These are phyloP conservation scores for Thaumatotibia leucotreta DNA, from an alignment of 1,140 invertebrate species.

Conservation along the genomic window DNA sequence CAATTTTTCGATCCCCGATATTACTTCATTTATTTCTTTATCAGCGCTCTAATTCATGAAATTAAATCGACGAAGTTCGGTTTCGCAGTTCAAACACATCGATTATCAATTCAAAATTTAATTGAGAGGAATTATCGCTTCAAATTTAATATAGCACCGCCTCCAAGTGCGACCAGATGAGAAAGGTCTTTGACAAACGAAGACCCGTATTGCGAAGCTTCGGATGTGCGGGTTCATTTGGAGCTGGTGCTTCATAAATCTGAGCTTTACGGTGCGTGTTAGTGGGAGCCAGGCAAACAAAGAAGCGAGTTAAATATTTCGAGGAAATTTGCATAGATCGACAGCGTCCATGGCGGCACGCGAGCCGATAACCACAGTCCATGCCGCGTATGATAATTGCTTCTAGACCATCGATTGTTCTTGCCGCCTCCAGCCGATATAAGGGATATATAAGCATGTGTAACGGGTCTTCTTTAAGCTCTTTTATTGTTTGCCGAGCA, in stretches of 20 bases:
- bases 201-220: not conserved
- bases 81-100: not conserved
- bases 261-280: constrained; percentile 44
- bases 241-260: constrained; percentile 35
- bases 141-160: constrained; percentile 12
- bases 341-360: constrained; percentile 54
- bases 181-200: not conserved
- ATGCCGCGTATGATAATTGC: constrained; percentile 26
- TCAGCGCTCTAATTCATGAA: not conserved
- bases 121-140: constrained; percentile 7
- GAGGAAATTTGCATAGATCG: constrained; percentile 74
- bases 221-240: constrained; percentile 21
- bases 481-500: constrained; percentile 67
- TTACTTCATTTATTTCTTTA: not conserved
- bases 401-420: constrained; percentile 25
- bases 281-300: constrained; percentile 44
- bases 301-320: constrained; percentile 66
- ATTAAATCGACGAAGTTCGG: constrained; percentile 1
- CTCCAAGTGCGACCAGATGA: not conserved
- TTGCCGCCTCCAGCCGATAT: constrained; percentile 46
- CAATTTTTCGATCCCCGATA: constrained; percentile 20
- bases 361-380: constrained; percentile 34
- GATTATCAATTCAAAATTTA: constrained; percentile 14
- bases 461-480: constrained; percentile 61
- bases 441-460: constrained; percentile 49